phyloP scores from a whole-genome alignment of 2,888 invertebrate genomes.

The Troides aeacus region DNA sequence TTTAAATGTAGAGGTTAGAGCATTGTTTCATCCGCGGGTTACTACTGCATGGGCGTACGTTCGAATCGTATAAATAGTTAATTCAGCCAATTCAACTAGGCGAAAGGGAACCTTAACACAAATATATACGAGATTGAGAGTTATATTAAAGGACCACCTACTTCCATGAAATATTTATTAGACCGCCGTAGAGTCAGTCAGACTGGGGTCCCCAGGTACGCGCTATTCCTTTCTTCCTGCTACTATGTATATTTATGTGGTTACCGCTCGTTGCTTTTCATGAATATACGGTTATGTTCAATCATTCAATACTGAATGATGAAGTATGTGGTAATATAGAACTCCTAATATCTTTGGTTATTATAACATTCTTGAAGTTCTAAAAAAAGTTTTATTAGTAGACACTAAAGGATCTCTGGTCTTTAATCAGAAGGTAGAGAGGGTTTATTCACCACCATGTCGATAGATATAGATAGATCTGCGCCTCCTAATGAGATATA shows the following conservation, averaged over 20 bases:
- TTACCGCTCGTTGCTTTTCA: neutral
- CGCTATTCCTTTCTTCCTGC: conserved; percentile 17
- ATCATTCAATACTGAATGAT: conserved; percentile 11
- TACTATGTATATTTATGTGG: conserved; percentile 2
- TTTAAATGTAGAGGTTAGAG: conserved; percentile 8
- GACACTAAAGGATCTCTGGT: too few relatives aligned
- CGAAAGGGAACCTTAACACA: conserved; percentile 18
- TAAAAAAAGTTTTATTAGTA: too few relatives aligned
- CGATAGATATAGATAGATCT: too few relatives aligned
- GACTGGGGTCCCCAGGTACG: conserved; percentile 19
- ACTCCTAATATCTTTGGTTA: too few relatives aligned
- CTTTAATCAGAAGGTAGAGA: too few relatives aligned
- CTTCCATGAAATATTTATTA: conserved; percentile 24
- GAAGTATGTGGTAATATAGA: neutral
- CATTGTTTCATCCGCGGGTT: conserved; percentile 6
- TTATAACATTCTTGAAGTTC: too few relatives aligned
- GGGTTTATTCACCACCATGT: too few relatives aligned
- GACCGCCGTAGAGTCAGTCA: conserved; percentile 21
- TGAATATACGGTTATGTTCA: conserved; percentile 10
- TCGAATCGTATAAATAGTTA: conserved; percentile 23
- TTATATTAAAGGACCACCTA: conserved; percentile 13
- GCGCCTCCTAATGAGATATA: too few relatives aligned
- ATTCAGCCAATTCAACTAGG: conserved; percentile 3
- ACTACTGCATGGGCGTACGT: conserved; percentile 11
- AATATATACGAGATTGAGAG: conserved; percentile 4